Conservation (phyloP, 2,797 vertebrate species). For the Poecilia velifera region DNA sequence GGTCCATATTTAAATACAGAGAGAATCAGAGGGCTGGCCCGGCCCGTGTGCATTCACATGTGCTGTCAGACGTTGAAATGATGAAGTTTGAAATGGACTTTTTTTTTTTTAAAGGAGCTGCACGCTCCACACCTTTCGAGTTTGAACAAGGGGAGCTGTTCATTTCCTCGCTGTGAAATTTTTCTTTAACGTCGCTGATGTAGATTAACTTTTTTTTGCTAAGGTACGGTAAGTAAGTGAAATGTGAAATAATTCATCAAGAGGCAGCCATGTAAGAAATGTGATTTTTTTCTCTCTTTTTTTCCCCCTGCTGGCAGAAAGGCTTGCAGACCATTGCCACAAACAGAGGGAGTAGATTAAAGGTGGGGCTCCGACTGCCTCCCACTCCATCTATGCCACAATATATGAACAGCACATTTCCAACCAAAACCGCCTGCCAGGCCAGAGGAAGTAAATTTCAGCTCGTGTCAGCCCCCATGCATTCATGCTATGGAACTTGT, state of each 20-base stretch:
- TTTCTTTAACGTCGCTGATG: slow-evolving; percentile 69
- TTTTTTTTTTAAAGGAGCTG: slow-evolving; percentile 49
- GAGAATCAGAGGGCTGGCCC: slow-evolving; percentile 42
- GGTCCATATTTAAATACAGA: slow-evolving; percentile 70
- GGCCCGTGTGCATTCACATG: slow-evolving; percentile 68
- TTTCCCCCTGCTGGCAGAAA: slow-evolving; percentile 38
- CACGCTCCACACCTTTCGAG: slow-evolving; percentile 59
- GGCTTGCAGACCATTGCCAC: slow-evolving; percentile 65
- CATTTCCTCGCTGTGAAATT: slow-evolving; percentile 69
- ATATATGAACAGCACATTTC: slow-evolving; percentile 64
- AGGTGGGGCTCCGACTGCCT: slow-evolving; percentile 33
- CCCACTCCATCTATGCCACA: background rate
- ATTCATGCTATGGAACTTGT: slow-evolving; percentile 49
- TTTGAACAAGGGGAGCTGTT: slow-evolving; percentile 64
- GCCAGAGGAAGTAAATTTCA: slow-evolving; percentile 61
- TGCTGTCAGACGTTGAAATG: slow-evolving; percentile 56
- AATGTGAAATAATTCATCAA: slow-evolving; percentile 80
- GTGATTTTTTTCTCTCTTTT: slow-evolving; percentile 50
- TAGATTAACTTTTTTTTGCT: slow-evolving; percentile 77
- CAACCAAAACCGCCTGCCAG: slow-evolving; percentile 50
- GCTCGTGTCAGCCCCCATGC: slow-evolving; percentile 54
- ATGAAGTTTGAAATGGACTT: slow-evolving; percentile 73
- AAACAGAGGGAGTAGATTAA: slow-evolving; percentile 70
- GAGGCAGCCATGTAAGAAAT: slow-evolving; percentile 77
- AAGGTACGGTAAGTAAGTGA: slow-evolving; percentile 76